These are phyloP conservation scores for Harpalus rubripes DNA, from an alignment of 2,888 invertebrate genomes.

Conservation along the genomic window DNA sequence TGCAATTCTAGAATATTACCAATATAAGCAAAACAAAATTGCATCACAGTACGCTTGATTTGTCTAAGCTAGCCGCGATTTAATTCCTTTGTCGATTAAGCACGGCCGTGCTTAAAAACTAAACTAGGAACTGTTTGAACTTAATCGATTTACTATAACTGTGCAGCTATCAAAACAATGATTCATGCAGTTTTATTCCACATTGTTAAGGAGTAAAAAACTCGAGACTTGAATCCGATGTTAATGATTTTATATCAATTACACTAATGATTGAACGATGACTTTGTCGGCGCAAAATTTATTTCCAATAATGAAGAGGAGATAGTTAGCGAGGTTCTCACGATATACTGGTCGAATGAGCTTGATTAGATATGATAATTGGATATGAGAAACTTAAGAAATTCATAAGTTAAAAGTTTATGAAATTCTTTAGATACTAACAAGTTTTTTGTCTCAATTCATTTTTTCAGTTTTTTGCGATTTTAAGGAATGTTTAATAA, in stretches of 20 bases:
- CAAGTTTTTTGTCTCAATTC: too few species aligned
- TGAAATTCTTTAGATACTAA: too few species aligned
- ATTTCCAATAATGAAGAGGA: not conserved
- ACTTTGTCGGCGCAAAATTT: not conserved
- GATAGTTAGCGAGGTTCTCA: not conserved
- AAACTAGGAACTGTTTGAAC: constrained; percentile 5
- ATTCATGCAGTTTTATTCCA: not conserved
- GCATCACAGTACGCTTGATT: not conserved
- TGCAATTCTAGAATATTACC: not conserved
- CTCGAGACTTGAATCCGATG: not conserved
- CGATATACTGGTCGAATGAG: not conserved
- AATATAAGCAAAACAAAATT: not conserved
- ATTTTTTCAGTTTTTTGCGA: too few species aligned
- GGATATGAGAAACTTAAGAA: not conserved
- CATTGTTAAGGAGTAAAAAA: not conserved
- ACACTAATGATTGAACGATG: not conserved
- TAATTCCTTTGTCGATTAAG: constrained; percentile 21
- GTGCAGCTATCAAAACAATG: constrained; percentile 5
- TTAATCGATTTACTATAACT: not conserved
- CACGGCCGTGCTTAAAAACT: not conserved
- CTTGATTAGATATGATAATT: not conserved
- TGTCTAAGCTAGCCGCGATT: constrained; percentile 7
- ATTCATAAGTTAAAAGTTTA: too few species aligned
- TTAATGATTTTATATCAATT: constrained; percentile 4
- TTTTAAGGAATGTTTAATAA: too few species aligned